Evolutionary conservation across 2,888 invertebrate genomes (phyloP).

Genomic region (Cosmorhoe ocellata): DNA sequence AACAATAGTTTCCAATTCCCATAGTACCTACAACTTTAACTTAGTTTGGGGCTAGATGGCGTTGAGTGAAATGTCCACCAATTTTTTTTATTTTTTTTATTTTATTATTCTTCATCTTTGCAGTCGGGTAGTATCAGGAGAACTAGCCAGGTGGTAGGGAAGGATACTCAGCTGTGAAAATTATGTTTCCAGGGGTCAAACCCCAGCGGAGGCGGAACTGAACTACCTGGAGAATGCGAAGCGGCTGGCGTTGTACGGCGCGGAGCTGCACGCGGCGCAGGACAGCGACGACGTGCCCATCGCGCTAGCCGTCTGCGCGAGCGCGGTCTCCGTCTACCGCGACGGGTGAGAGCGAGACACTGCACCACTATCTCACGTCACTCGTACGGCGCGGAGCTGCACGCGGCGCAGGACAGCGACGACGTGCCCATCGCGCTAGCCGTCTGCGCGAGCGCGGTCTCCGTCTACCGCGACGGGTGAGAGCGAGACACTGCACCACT

Average conservation of each 20-base stretch:
- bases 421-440: conserved; percentile 96
- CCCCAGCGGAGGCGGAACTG: conserved; percentile 97
- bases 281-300: conserved; percentile 96
- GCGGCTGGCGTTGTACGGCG: conserved; percentile 98
- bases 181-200: conserved; percentile 94
- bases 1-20: too few relatives aligned
- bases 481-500: conserved; percentile 25
- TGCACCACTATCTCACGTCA: too few relatives aligned
- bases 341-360: conserved; percentile 84
- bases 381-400: conserved; percentile 99
- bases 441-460: conserved; percentile 95
- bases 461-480: conserved; percentile 94
- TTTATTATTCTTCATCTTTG: too few relatives aligned
- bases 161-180: too few relatives aligned
- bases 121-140: too few relatives aligned
- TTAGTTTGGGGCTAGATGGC: too few relatives aligned
- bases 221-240: conserved; percentile 98
- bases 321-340: conserved; percentile 95
- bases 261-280: conserved; percentile 96
- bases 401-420: conserved; percentile 95
- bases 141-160: too few relatives aligned
- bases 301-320: conserved; percentile 96
- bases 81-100: too few relatives aligned
- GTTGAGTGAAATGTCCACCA: too few relatives aligned
- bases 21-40: too few relatives aligned